Base-by-base conservation (phyloP, 2,797 vertebrate genomes). In the Hyperoplus lanceolatus region DNA sequence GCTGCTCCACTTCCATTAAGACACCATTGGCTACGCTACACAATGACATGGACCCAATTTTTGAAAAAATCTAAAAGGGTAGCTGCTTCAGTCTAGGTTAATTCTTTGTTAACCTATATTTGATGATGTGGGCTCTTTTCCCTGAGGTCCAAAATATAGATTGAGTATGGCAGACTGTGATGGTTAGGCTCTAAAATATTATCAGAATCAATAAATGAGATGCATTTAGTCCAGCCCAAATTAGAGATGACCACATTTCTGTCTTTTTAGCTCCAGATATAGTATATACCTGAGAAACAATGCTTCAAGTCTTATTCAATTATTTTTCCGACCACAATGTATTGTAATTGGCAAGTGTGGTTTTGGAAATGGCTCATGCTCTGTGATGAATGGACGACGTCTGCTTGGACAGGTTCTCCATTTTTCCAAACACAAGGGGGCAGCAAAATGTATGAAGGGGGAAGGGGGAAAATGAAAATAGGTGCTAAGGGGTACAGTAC, bases 401-500 rank as follows among this genome's bases (percentile, higher is more conserved):
- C 83, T 85, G 81, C 68, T 82, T 76, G 54, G 66, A 86, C 73
- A 88, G 61, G 67, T 78, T 80, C 64, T 87, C 75, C 78, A 73
- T 90, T 55, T 87, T 90, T 88, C 62, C 81, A 89, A 29, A 91
- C 92, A 93, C 90, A 91, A 90, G 92, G 88, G 90, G 92, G 92
- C 93, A 93, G 92, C 90, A 92, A 81, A 87, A 90, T 89, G 90
- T 90, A 93, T 89, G 81, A 51, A 53, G 50, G 77, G 50, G 67
- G 16, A 2, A 38, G 38, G 9, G 64, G 69, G 83, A 71, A 43
- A 68, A 73, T 86, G 92, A 84, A 94, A 91, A 93, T 93, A 94
- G 90, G 92, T 91, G 97, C 97, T 96, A 97, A 96, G 97, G 97
- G 97, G 97, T 99, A 99, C 98, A 97, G 96, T 99, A 99, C 98